phyloP scores from a whole-genome alignment of 1,140 invertebrate genomes.

The Calephelis virginiensis region DNA sequence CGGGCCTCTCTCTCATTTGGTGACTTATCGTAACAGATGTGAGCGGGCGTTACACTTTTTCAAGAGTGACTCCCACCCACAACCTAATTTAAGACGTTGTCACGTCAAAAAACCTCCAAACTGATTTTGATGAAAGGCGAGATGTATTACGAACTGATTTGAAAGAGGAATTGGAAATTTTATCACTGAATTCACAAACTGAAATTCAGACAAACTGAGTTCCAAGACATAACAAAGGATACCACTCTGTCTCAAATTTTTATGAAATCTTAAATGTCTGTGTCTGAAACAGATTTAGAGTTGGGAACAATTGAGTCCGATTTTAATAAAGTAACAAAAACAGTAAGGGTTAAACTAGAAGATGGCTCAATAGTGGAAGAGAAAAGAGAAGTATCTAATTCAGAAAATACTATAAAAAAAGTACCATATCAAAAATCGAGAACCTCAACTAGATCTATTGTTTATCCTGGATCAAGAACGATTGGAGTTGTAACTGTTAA shows the following conservation, averaged over 20 bases:
- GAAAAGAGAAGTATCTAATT: conserved; percentile 36
- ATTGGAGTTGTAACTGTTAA: conserved; percentile 30
- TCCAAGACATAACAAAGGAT: not conserved
- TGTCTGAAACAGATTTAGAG: conserved; percentile 29
- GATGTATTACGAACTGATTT: too few relatives aligned
- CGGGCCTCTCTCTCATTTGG: too few relatives aligned
- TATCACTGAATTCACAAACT: too few relatives aligned
- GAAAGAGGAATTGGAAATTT: too few relatives aligned
- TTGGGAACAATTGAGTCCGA: conserved; percentile 47
- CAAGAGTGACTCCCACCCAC: too few relatives aligned
- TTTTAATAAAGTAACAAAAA: conserved; percentile 47
- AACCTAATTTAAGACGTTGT: too few relatives aligned
- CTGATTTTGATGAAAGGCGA: too few relatives aligned
- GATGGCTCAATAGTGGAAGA: conserved; percentile 49
- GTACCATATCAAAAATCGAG: conserved; percentile 31
- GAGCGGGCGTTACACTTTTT: too few relatives aligned
- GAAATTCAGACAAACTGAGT: conserved; percentile 21
- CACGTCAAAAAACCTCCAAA: too few relatives aligned
- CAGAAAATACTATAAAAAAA: conserved; percentile 26
- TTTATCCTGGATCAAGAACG: conserved; percentile 38
- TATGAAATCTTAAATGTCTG: not conserved
- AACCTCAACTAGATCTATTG: conserved; percentile 34
- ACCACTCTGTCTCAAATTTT: too few relatives aligned
- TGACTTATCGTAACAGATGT: too few relatives aligned
- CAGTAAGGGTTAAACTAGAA: conserved; percentile 41